A percentile compares a stretch with the other conserved stretches of the same genome.
Evolutionary conservation across 2,797 vertebrate species (phyloP).

Genomic region (Telmatherina bonti): DNA sequence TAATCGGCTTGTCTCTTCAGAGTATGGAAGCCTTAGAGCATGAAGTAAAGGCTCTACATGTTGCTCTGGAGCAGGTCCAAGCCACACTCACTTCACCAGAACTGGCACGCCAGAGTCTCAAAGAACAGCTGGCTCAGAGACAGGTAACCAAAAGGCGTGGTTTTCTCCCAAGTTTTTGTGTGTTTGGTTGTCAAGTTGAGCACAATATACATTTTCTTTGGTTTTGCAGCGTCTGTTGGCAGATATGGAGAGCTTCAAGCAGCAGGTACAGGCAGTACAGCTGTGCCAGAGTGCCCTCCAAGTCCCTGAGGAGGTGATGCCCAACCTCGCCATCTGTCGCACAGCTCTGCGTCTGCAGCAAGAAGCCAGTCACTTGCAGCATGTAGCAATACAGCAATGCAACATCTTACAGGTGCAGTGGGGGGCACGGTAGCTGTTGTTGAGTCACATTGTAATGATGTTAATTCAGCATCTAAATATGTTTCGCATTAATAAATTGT

Average conservation of each 20-base stretch:
- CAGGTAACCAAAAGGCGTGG: slow-evolving; percentile 83
- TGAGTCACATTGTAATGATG: background rate
- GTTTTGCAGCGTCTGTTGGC: slow-evolving; percentile 87
- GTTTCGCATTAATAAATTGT: background rate
- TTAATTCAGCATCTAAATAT: background rate
- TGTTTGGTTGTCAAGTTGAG: background rate
- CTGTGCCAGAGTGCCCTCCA: slow-evolving; percentile 90
- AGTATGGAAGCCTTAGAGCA: slow-evolving; percentile 95
- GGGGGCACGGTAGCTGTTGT: slow-evolving; percentile 10
- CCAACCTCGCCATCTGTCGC: slow-evolving; percentile 89
- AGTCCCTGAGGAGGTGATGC: slow-evolving; percentile 93
- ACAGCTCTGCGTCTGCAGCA: slow-evolving; percentile 92
- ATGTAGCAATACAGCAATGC: slow-evolving; percentile 95
- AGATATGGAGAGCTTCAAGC: slow-evolving; percentile 96
- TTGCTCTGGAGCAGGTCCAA: slow-evolving; percentile 92
- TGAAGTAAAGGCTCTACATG: slow-evolving; percentile 90
- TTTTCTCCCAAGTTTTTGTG: background rate
- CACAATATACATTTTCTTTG: background rate
- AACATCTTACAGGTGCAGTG: slow-evolving; percentile 92
- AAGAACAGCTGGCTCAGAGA: slow-evolving; percentile 95
- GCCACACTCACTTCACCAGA: slow-evolving; percentile 91
- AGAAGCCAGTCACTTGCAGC: slow-evolving; percentile 95
- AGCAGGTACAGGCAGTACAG: slow-evolving; percentile 92
- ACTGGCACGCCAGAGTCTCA: slow-evolving; percentile 91
- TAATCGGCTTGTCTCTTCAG: slow-evolving; percentile 69